Conservation (phyloP, 1,140 invertebrate species). For the Calosoma granatense region DNA sequence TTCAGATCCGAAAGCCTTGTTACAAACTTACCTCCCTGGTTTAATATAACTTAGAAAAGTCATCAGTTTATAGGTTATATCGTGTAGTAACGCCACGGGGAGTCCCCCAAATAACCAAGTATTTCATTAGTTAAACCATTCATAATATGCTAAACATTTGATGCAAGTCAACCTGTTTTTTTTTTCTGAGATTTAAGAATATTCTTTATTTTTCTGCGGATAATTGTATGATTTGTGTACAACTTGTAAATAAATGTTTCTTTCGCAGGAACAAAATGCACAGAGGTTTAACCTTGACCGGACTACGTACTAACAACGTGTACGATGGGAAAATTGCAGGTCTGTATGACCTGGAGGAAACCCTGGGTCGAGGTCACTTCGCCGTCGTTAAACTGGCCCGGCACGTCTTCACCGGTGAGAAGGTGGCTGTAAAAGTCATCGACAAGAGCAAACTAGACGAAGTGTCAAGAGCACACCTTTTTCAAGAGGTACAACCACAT, state of each 20-base stretch:
- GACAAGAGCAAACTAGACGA: conserved; percentile 97
- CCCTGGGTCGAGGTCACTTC: conserved; percentile 91
- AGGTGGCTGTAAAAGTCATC: conserved; percentile 92
- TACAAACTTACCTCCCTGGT: too few species aligned
- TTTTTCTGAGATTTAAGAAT: not conserved
- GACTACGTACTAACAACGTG: conserved; percentile 18
- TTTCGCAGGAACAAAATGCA: conserved; percentile 15
- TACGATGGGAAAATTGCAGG: conserved; percentile 92
- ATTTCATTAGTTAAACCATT: too few species aligned
- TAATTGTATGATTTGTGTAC: too few species aligned
- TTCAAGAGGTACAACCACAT: conserved; percentile 77
- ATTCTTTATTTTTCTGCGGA: not conserved
- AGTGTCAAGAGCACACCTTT: conserved; percentile 90
- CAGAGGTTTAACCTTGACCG: conserved; percentile 17
- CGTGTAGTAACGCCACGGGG: too few species aligned
- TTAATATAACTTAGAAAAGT: too few species aligned
- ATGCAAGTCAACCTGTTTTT: too few species aligned
- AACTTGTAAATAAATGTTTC: conserved; percentile 3
- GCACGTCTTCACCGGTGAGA: conserved; percentile 99
- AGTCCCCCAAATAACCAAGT: too few species aligned
- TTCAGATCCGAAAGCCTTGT: too few species aligned
- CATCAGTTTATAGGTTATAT: too few species aligned
- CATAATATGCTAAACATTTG: too few species aligned
- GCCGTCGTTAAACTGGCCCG: conserved; percentile 96
- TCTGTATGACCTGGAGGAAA: conserved; percentile 92